These are phyloP conservation scores for Bombus terrestris DNA, from an alignment of 1,140 invertebrate species.

Conservation along the genomic window DNA sequence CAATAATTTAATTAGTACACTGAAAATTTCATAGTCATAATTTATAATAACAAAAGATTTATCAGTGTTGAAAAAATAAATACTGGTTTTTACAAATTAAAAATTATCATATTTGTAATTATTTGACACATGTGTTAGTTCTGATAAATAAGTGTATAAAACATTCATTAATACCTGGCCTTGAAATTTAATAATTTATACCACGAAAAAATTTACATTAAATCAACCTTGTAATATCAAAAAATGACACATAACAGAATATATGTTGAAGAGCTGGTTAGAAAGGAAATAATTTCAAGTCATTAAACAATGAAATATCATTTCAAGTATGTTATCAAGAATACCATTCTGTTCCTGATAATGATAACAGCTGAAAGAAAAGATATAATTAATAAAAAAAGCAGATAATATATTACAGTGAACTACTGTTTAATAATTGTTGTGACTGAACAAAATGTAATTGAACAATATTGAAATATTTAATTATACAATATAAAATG, in stretches of 20 bases:
- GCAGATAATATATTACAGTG: conserved; percentile 25
- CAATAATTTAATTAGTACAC: background rate
- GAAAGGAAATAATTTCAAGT: conserved; percentile 17
- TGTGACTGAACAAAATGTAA: background rate
- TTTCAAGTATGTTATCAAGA: conserved; percentile 51
- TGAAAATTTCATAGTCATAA: background rate
- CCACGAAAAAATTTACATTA: background rate
- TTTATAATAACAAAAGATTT: background rate
- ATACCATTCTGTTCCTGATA: conserved; percentile 55
- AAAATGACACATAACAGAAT: background rate
- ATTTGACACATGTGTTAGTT: background rate
- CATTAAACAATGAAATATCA: conserved; percentile 32
- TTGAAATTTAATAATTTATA: conserved; percentile 9
- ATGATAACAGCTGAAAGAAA: conserved; percentile 53
- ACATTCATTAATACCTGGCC: background rate
- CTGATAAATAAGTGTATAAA: background rate
- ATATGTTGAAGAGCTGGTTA: background rate
- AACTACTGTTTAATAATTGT: background rate
- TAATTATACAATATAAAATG: background rate
- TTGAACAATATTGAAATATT: background rate
- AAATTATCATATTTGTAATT: background rate
- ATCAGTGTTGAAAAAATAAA: background rate
- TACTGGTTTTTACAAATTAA: background rate
- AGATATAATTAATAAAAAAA: conserved; percentile 40
- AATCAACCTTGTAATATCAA: background rate